Conservation (phyloP, 2,888 invertebrate species). For the Thecophora atra region DNA sequence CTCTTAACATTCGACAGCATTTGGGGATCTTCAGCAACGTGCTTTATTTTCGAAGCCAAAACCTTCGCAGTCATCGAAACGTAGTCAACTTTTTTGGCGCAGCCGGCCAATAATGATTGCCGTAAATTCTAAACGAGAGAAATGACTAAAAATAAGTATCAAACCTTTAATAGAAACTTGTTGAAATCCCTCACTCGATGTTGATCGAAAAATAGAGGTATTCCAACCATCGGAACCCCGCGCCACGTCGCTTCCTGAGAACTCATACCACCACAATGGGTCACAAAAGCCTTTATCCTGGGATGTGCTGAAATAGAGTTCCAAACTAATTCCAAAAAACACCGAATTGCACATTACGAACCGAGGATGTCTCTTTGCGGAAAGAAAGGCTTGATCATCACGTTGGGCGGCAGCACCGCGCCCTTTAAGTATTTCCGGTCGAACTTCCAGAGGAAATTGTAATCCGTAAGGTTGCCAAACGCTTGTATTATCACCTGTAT, state of each 20-base stretch:
- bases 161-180: background rate
- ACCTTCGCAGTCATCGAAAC: conserved; percentile 42
- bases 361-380: conserved; percentile 55
- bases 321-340: conserved; percentile 2
- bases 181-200: conserved; percentile 47
- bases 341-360: conserved; percentile 33
- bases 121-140: conserved; percentile 38
- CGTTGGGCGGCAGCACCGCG: conserved; percentile 48
- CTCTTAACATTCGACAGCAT: conserved; percentile 54
- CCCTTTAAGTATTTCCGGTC: conserved; percentile 46
- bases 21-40: conserved; percentile 42
- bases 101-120: conserved; percentile 41
- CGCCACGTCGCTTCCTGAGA: conserved; percentile 56
- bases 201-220: conserved; percentile 59
- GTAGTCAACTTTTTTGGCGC: conserved; percentile 46
- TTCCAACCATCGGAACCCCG: conserved; percentile 58
- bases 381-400: conserved; percentile 41
- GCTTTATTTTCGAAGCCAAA: conserved; percentile 41
- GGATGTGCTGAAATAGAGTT: conserved; percentile 49
- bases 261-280: conserved; percentile 58
- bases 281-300: conserved; percentile 54
- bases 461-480: conserved; percentile 53
- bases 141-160: background rate
- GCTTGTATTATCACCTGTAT: conserved; percentile 49
- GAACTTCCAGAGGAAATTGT: conserved; percentile 64